Conservation (phyloP, 2,888 invertebrate genomes). For the Epistrophe grossulariae region DNA sequence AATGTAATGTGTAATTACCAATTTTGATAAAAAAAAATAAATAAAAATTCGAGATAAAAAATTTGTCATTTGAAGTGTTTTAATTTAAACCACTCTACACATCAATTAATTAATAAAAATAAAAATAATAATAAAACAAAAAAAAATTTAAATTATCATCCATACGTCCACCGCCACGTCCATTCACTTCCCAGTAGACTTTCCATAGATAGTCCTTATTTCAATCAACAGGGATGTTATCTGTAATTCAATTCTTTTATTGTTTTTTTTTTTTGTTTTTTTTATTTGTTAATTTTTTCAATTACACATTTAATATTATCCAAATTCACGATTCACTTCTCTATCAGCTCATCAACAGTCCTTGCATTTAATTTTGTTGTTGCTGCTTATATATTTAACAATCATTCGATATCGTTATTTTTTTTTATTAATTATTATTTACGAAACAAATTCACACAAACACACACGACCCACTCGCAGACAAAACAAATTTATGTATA, state of each 20-base stretch:
- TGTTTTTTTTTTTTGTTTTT: neutral
- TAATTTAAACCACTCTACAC: conserved; percentile 1
- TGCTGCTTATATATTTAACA: neutral
- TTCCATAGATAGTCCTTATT: conserved; percentile 12
- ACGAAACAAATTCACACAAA: neutral
- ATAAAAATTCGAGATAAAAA: too few species aligned
- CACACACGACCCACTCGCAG: neutral
- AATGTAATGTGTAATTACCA: too few species aligned
- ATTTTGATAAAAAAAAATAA: too few species aligned
- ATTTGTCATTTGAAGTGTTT: neutral
- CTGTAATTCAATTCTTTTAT: conserved; percentile 26
- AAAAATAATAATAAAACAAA: neutral
- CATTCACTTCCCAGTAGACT: neutral
- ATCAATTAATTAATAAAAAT: conserved; percentile 11
- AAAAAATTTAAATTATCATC: neutral
- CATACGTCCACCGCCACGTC: neutral
- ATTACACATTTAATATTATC: conserved; percentile 26
- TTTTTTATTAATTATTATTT: conserved; percentile 1
- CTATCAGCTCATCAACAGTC: conserved; percentile 22
- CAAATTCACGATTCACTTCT: conserved; percentile 36
- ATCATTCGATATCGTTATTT: conserved; percentile 16
- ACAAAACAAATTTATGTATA: neutral
- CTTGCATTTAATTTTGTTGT: neutral
- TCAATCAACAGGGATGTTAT: conserved; percentile 35
- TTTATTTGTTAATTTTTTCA: conserved; percentile 21